Evolutionary conservation across 2,797 vertebrate genomes (phyloP), one percentile per base, ranked within the genome.

Genomic region (Notolepis coatsorum): DNA sequence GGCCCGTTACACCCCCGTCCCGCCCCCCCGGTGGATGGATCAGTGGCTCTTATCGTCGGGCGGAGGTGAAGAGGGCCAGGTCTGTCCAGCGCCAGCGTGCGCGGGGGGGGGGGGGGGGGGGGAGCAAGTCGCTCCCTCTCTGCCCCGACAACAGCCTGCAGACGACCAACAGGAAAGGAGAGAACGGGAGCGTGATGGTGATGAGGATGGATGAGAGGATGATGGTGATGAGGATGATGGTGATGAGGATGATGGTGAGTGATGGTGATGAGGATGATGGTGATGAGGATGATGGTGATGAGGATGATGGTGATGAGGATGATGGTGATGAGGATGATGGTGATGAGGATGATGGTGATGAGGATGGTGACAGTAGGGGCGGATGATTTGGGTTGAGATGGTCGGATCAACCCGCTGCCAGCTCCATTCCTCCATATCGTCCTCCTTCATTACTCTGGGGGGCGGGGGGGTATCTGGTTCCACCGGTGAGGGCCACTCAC

Each of bases 41-140:
- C 83, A 84, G 76, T 74, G 85, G 79, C 71, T 84, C 70, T 55
- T 86, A 37, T 25, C 13, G 33, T 9, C 66, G 58, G 73, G 73
- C 65, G 52, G 72, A 70, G 70, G 57, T 28, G 78, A 79, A 70
- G 71, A 70, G 77, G 77, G 65, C 72, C 65, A 58, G 75, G n/a
- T n/a, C 82, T 75, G 82, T 65, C 57, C 39, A 68, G 3, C 38
- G 55, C 65, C 30, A 50, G 66, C 38, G 46, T 46, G 21, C 60
- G 24, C 54, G 35, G 48, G 43, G 55, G 18, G 35, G 58, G 46
- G 57, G 39, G 7, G 35, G 49, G 7, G 57, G 46, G 69, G 77
- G 80, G 84, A 72, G 88, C 90, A 89, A 91, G 88, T 85, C 79
- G 88, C 89, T 71, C 81, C 84, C 77, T 88, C 56, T 3, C 61